Base-by-base conservation (phyloP, 1,140 invertebrate genomes). In the Heliothis virescens region DNA sequence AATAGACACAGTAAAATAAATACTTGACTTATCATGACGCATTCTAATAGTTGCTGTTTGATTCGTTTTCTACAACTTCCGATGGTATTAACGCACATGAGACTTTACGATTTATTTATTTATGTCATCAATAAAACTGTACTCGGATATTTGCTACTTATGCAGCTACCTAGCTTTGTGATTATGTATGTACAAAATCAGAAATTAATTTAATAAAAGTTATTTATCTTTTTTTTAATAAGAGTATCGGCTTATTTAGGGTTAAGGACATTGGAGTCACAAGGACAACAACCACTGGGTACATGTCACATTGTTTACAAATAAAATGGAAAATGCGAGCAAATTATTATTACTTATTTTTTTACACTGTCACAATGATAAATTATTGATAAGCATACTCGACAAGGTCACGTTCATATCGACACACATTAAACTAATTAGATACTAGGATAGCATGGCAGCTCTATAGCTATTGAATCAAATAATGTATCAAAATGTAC, bases 401-500 rank as follows among this genome's bases (percentile, higher is more conserved):
- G 21, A 71, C 47, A 71, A 71, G 67, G 67, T 71, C 48, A 71
- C 10, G 15, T 41, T 41, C 21, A 53, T 71, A 71, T 26, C 21
- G 26, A 18, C 34, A 52, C n/a, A 21, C 21, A 26, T 71, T 48
- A 48, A 67, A 67, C 12, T 48, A 67, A 67, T 67, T 48, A 67
- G n/a, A 18, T 65, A 74, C 16, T 60, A 60, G 72, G 72, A 41
- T 5, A 72, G 29, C 52, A 57, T 34, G 41, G 26, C 29, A 47
- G n/a, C 15, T 16, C 34, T 29, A 21, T 11, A 71, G 52, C 26
- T 47, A 71, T n/a, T 47, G 21, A 29, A 52, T 26, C 34, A n/a
- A 52, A 26, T 52, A 69, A 48, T 18, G 18, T 29, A 53, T 52
- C n/a, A 52, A 52, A 71, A 18, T 60, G 34, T 81, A 87, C 86